Conservation (phyloP, 2,888 invertebrate species). For the Xylocampa areola region DNA sequence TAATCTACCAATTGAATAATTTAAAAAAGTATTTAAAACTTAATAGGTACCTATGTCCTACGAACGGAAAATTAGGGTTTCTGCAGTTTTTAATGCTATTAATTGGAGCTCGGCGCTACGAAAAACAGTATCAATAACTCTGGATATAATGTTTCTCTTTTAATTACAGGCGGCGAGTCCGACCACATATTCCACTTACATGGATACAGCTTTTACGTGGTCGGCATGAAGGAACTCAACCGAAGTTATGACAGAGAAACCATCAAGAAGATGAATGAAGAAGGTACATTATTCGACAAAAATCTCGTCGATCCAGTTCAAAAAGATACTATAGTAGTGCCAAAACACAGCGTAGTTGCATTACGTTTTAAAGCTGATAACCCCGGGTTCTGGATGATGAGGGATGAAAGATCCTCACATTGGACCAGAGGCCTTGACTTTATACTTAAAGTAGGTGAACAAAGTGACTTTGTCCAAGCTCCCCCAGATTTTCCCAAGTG, state of each 20-base stretch:
- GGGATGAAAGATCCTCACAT: conserved; percentile 93
- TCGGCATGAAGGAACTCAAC: conserved; percentile 89
- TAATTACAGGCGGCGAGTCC: conserved; percentile 89
- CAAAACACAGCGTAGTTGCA: conserved; percentile 92
- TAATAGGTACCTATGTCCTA: too few species aligned
- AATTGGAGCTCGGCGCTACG: conserved; percentile 12
- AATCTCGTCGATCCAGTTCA: conserved; percentile 90
- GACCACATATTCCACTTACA: conserved; percentile 94
- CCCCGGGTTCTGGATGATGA: conserved; percentile 95
- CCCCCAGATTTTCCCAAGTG: conserved; percentile 94
- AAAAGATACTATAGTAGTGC: conserved; percentile 94
- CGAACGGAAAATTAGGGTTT: too few species aligned
- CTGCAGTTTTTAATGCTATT: conserved; percentile 35
- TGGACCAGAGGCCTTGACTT: conserved; percentile 94
- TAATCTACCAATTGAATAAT: too few species aligned
- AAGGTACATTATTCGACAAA: conserved; percentile 87
- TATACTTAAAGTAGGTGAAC: conserved; percentile 92
- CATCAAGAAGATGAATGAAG: conserved; percentile 89
- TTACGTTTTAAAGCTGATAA: conserved; percentile 93
- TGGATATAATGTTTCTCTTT: conserved; percentile 22
- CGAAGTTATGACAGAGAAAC: conserved; percentile 85
- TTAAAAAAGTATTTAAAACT: too few species aligned
- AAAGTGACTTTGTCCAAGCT: conserved; percentile 91
- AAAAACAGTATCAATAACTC: conserved; percentile 18
- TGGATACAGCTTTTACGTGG: conserved; percentile 93